Evolutionary conservation across 1,140 invertebrate species (phyloP).

Genomic region (Mactra quadrangularis): DNA sequence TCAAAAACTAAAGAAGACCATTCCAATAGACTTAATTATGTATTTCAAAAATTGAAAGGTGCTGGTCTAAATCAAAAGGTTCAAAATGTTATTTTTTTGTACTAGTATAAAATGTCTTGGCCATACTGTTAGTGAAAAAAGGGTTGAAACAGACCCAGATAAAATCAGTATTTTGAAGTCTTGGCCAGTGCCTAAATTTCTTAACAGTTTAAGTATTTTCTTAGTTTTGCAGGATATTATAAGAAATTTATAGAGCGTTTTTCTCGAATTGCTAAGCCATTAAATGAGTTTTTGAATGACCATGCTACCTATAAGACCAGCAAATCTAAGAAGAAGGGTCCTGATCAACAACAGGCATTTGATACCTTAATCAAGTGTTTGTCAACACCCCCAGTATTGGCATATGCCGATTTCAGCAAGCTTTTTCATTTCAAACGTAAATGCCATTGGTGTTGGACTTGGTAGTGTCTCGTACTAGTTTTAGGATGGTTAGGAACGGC

Average conservation of each 20-base stretch:
- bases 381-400: slow-evolving; percentile 56
- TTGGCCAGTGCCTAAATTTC: slow-evolving; percentile 68
- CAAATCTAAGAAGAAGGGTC: background rate
- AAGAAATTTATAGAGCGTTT: slow-evolving; percentile 78
- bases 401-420: slow-evolving; percentile 53
- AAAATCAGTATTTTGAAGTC: slow-evolving; percentile 81
- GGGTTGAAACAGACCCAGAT: slow-evolving; percentile 77
- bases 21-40: slow-evolving; percentile 49
- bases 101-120: slow-evolving; percentile 61
- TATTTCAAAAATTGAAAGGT: slow-evolving; percentile 65
- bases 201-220: slow-evolving; percentile 82
- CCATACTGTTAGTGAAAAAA: slow-evolving; percentile 51
- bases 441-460: slow-evolving; percentile 64
- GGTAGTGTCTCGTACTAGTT: slow-evolving; percentile 73
- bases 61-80: background rate
- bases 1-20: slow-evolving; percentile 38
- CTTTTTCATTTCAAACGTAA: slow-evolving; percentile 67
- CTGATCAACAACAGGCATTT: slow-evolving; percentile 47
- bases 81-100: slow-evolving; percentile 18
- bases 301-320: background rate
- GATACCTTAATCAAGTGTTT: slow-evolving; percentile 6
- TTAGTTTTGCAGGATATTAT: slow-evolving; percentile 84
- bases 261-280: slow-evolving; percentile 75
- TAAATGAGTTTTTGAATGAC: slow-evolving; percentile 67
- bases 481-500: slow-evolving; percentile 43